Evolutionary conservation across 1,140 invertebrate genomes (phyloP), one percentile per base, ranked within the genome.

Genomic region (Theocolax elegans): DNA sequence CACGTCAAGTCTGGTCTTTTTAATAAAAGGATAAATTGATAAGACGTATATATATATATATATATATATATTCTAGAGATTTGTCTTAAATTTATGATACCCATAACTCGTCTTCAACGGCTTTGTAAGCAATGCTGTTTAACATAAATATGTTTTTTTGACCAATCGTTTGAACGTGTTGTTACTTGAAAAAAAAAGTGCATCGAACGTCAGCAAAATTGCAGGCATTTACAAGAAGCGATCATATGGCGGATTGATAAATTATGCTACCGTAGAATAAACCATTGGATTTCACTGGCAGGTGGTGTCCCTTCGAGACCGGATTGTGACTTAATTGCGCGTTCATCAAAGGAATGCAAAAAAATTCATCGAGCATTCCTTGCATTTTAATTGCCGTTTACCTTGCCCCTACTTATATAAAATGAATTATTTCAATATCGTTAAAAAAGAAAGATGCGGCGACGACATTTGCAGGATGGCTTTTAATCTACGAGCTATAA

Each of bases 291-390:
- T 66, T 42, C 64, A 31, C 51, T 44, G 38, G 51, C 53, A 67
- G 65, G 12, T 67, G 65, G 63, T 65, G 35, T 56, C 19, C 46
- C 42, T 27, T 25, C 21, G 51, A 10, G 65, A 67, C 65, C 65
- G 42, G 65, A 59, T 67, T 67, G 65, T 67, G 38, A 66, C 64
- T 66, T 66, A 66, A 66, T 66, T 66, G 64, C 64, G 27, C 38
- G 49, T 51, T 42, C 64, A 66, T 56, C 51, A 19, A 27, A 6
- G 54, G 54, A 59, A 67, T 59, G 65, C 54, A 54, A 59, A 67
- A 54, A 66, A 67, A 67, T 40, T 48, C 64, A 42, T 56, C 64
- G 42, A 51, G 42, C 65, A 67, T 67, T 67, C 65, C 44, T 4
- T 67, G 65, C 27, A 67, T 67, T 59, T 67, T 67, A 67, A 67